Base-by-base conservation (phyloP, 2,888 invertebrate species). In the Hirtodrosophila trivittata region DNA sequence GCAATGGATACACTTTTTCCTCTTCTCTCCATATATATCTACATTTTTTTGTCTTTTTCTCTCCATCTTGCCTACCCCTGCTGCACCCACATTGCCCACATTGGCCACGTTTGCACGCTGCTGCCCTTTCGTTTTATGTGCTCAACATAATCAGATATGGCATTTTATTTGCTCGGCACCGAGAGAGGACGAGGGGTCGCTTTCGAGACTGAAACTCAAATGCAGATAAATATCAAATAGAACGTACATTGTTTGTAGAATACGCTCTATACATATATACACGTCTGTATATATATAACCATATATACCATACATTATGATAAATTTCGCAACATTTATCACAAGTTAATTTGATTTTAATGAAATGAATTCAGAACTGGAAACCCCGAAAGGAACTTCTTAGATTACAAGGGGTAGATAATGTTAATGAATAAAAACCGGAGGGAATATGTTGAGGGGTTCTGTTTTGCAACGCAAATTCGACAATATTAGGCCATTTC, bases 321-420 rank as follows among this genome's bases (percentile, higher is more conserved):
- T 77, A 84, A 66, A 84, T 82, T 81, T 84, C 58, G 82, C 73
- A 68, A 81, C 85, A 83, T 85, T 83, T 75, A 83, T 83, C 83
- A 85, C 77, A 82, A 83, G 83, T 85, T 78, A 83, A 83, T 83
- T 83, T 85, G 83, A 85, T 83, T 83, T 83, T 83, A 83, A 83
- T 83, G 83, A 85, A 83, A 83, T 76, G 76, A 83, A 77, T 77
- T 85, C 75, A 59, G 58, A 77, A 75, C 77, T 81, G 68, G 76
- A 71, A 75, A 73, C 37, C 49, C 66, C 63, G 42, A 50, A 47
- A 69, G 46, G 35, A 73, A 69, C 49, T 65, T 72, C 65, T 55
- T 60, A 75, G 83, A 83, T 83, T 66, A 57, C 83, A 77, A 73
- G 82, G 83, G 83, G 83, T 85, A 83, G 83, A 83, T 83, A 83